A percentile compares a stretch with the other conserved stretches of the same genome.
Evolutionary conservation across 1,140 invertebrate species (phyloP).

Genomic region (Pristionchus pacificus): DNA sequence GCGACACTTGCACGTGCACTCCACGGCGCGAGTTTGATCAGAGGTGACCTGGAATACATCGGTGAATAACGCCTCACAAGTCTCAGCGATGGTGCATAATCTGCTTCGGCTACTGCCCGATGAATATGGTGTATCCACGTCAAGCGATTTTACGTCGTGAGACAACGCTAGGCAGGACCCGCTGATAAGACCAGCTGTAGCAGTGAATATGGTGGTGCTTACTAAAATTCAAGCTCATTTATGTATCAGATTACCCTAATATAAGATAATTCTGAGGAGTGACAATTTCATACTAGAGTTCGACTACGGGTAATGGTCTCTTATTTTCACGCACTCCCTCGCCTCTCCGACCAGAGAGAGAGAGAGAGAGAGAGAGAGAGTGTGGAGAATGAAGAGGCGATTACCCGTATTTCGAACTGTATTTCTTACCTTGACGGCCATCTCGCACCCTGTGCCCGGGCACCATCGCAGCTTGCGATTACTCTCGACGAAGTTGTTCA

Average conservation of each 20-base stretch:
- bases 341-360: too few relatives aligned
- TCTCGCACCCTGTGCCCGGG: constrained; percentile 91
- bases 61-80: not conserved
- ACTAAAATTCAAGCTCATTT: not conserved
- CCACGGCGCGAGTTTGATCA: constrained; percentile 84
- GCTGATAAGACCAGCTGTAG: not conserved
- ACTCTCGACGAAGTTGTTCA: constrained; percentile 96
- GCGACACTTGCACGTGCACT: constrained; percentile 74
- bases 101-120: not conserved
- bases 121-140: not conserved
- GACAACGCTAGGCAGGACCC: not conserved
- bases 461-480: constrained; percentile 93
- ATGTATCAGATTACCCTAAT: not conserved
- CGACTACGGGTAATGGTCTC: too few relatives aligned
- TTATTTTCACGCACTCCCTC: too few relatives aligned
- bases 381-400: too few relatives aligned
- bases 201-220: not conserved
- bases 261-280: not conserved
- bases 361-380: not conserved
- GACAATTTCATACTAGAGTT: not conserved
- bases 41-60: constrained; percentile 62
- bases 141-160: not conserved
- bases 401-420: too few relatives aligned
- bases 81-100: not conserved
- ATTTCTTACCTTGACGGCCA: constrained; percentile 79